phyloP scores from a whole-genome alignment of 37 sponge, comb jelly and placozoan species.

The Hexactinellida sp. region DNA sequence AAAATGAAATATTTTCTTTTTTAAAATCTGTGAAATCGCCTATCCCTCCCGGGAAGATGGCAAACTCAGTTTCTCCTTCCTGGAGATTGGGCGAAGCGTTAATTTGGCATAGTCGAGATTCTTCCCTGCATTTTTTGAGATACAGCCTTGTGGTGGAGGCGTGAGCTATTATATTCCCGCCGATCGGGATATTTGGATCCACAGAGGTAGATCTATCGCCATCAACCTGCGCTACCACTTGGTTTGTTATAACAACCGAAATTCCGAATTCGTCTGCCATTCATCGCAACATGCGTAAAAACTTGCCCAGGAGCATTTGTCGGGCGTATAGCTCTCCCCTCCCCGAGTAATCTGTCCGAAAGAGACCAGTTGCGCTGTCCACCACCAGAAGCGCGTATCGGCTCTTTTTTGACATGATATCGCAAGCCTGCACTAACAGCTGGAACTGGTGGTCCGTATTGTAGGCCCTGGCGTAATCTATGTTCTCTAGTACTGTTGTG shows the following conservation, averaged over 20 bases:
- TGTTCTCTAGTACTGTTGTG: conserved; percentile 91
- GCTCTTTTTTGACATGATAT: conserved; percentile 95
- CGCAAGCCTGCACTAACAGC: conserved; percentile 84
- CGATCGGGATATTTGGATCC: conserved; percentile 97
- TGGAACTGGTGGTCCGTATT: conserved; percentile 90
- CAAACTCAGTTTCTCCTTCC: conserved; percentile 95
- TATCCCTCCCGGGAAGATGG: conserved; percentile 86
- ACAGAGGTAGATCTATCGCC: conserved; percentile 88
- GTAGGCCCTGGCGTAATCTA: conserved; percentile 95
- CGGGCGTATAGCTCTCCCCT: conserved; percentile 94
- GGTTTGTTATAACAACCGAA: too few species aligned
- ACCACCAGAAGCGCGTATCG: conserved; percentile 89
- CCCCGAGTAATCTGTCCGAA: conserved; percentile 90
- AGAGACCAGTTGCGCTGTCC: conserved; percentile 96
- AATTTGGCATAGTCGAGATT: conserved; percentile 94
- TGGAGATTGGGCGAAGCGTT: conserved; percentile 97
- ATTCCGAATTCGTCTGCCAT: too few species aligned
- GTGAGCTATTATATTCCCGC: conserved; percentile 98
- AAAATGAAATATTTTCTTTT: too few species aligned
- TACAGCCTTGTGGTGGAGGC: too few species aligned
- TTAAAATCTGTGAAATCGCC: conserved; percentile 95
- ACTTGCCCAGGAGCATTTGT: conserved; percentile 95
- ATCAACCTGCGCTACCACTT: too few species aligned
- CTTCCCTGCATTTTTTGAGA: conserved; percentile 96
- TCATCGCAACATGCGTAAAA: conserved; percentile 79